Evolutionary conservation across 2,113 vertebrate species (phyloP).

Genomic region (Sylvietta virens): DNA sequence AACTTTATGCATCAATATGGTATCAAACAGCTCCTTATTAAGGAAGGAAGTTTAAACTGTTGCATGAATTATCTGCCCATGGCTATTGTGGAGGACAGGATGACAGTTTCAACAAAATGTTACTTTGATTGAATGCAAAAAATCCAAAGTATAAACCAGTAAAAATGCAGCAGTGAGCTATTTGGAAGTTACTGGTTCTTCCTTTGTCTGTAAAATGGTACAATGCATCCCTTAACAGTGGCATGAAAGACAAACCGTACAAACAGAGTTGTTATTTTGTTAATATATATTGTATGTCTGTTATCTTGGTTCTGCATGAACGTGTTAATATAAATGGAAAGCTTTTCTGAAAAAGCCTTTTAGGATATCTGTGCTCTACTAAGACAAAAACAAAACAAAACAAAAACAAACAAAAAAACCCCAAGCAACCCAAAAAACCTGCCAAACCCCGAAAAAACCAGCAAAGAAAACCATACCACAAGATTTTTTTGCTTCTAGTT

Average conservation of each 20-base stretch:
- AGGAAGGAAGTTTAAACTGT: not conserved
- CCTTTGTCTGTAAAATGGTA: not conserved
- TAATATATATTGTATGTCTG: not conserved
- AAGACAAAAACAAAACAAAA: not conserved
- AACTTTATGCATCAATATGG: not conserved
- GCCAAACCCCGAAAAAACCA: not conserved
- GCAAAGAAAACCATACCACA: not conserved
- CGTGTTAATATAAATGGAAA: not conserved
- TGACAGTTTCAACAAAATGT: not conserved
- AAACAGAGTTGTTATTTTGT: not conserved
- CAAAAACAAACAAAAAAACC: no score
- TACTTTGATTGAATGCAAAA: not conserved
- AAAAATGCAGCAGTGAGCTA: not conserved
- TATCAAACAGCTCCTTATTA: not conserved
- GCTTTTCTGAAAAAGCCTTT: not conserved
- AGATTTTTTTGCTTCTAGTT: not conserved
- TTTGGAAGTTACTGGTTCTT: not conserved
- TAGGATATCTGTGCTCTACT: not conserved
- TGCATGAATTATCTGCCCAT: not conserved
- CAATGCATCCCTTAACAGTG: not conserved
- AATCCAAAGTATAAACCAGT: not conserved
- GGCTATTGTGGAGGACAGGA: not conserved
- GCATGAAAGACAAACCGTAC: not conserved
- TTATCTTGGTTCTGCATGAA: not conserved
- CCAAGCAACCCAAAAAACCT: no score